Evolutionary conservation across 2,113 vertebrate genomes (phyloP).

Genomic region (Cephalophus harveyi): DNA sequence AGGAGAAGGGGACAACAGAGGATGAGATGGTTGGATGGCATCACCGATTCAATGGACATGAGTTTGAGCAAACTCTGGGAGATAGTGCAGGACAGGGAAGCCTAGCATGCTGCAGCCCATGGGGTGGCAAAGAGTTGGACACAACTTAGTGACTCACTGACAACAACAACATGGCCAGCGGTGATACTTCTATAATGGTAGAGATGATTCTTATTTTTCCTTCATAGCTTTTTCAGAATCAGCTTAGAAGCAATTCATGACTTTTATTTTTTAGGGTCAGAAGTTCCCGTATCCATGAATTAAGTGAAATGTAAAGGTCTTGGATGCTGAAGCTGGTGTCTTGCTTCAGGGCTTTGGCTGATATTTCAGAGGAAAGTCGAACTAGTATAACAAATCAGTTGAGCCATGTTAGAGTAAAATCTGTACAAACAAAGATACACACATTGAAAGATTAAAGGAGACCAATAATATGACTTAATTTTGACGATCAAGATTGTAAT

Average conservation of each 20-base stretch:
- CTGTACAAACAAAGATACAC: background rate
- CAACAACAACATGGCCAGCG: background rate
- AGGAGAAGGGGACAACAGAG: background rate
- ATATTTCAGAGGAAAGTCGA: background rate
- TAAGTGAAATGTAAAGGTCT: conserved; percentile 1
- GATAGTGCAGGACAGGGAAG: background rate
- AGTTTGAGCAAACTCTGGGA: background rate
- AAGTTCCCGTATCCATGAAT: background rate
- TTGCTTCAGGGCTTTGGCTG: background rate
- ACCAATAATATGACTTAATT: background rate
- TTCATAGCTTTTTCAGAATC: conserved; percentile 10
- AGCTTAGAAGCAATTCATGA: background rate
- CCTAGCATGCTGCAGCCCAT: background rate
- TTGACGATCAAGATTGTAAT: background rate
- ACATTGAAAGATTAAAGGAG: background rate
- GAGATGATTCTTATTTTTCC: conserved; percentile 6
- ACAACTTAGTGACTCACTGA: background rate
- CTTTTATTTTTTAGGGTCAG: background rate
- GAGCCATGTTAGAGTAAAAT: background rate
- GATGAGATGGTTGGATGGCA: background rate
- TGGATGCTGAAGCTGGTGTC: background rate
- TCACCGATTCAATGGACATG: background rate
- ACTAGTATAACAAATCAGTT: background rate
- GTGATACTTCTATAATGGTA: background rate
- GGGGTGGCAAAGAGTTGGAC: background rate